Base-by-base conservation (phyloP, 2,113 vertebrate genomes). In the Pundamilia nyererei region DNA sequence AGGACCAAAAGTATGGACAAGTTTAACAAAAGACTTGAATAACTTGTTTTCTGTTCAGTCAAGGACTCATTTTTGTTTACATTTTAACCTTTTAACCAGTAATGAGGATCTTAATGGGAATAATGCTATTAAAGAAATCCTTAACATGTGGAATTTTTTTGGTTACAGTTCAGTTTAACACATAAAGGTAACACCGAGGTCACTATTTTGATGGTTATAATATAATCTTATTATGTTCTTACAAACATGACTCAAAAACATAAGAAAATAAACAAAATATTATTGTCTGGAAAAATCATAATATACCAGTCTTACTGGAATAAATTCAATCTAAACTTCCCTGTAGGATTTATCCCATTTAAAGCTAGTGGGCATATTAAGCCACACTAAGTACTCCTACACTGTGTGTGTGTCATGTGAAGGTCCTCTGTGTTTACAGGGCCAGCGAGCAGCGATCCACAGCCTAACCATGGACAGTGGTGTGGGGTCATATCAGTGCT, bases 351-450 rank as follows among this genome's bases (percentile, higher is more conserved):
- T 56, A 83, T 80, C n/a, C 49, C 13, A 70, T 89, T 65, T 86
- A 47, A 87, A 81, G 85, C 53, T 83, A 75, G 55, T 85, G 86
- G 75, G 55, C 55, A 86, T 77, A 86, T 65, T 83, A 88, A 87
- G 31, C 84, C 14, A 62, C 79, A 62, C 79, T 81, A 87, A 86
- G 85, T 81, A 68, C 83, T 68, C 45, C 29, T 56, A 47, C 70
- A 0, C 24, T 21, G 14, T 72, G 15, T 70, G 51, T 40, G 81
- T 88, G 87, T 89, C 91, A 91, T 91, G 88, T 93, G 89, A 92
- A 94, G 86, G 70, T 72, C 60, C 85, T 88, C 86, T 85, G 86
- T 94, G 89, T 93, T 93, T 93, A 90, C 86, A 87, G 91, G 86
- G 60, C 82, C 92, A 75, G 68, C 75, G 87, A 83, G 86, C 91